A percentile compares a stretch with the other conserved stretches of the same genome.
Conservation (phyloP, 2,888 invertebrate species). For the Tubulanus polymorphus region DNA sequence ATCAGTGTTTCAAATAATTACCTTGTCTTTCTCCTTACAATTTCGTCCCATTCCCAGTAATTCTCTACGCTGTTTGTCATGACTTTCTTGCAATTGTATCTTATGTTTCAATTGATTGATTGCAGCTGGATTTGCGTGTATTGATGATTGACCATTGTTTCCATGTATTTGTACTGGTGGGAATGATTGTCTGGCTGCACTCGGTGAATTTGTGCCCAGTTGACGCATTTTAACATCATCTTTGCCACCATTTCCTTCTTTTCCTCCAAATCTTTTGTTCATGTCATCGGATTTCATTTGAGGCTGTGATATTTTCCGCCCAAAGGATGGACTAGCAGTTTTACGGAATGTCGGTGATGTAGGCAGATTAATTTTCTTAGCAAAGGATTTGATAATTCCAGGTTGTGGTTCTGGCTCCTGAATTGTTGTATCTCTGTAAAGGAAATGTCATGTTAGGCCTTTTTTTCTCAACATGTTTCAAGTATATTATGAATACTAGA, state of each 20-base stretch:
- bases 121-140: neutral
- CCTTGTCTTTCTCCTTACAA: neutral
- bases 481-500: no score
- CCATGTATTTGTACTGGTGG: neutral
- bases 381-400: neutral
- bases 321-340: no score
- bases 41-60: constrained; percentile 19
- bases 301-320: no score
- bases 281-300: no score
- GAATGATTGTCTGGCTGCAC: neutral
- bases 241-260: no score
- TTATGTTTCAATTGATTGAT: no score
- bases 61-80: constrained; percentile 27
- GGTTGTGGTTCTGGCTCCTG: constrained; percentile 17
- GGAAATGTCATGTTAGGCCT: neutral
- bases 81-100: no score
- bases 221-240: no score
- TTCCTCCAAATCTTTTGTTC: no score
- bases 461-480: neutral
- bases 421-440: constrained; percentile 19
- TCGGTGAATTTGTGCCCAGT: no score
- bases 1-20: neutral
- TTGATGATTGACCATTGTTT: constrained; percentile 6
- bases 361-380: neutral
- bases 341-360: no score